Evolutionary conservation across 1,140 invertebrate species (phyloP).

Genomic region (Asobara japonica): DNA sequence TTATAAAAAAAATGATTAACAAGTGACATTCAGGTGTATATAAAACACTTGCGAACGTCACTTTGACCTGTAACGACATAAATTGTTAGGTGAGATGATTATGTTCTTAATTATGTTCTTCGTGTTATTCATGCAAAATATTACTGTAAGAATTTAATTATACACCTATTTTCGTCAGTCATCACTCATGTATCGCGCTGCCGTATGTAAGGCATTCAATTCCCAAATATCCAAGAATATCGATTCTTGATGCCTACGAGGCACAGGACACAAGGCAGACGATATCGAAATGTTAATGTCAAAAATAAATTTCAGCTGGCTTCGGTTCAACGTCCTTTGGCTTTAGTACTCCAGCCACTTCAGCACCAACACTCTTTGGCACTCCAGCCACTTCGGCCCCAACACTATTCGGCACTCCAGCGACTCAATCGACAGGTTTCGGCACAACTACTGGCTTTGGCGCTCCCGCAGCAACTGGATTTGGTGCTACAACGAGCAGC

Average conservation of each 20-base stretch:
- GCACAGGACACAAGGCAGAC: no score
- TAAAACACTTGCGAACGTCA: neutral
- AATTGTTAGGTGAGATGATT: no score
- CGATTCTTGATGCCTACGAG: no score
- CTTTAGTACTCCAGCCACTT: conserved; percentile 56
- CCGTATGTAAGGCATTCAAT: no score
- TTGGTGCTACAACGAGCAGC: conserved; percentile 48
- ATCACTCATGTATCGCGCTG: no score
- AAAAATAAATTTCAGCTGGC: conserved; percentile 34
- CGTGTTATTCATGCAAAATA: no score
- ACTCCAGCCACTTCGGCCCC: conserved; percentile 52
- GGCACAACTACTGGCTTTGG: conserved; percentile 64
- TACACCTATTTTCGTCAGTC: no score
- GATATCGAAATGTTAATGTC: neutral
- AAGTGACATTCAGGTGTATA: neutral
- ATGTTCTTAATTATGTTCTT: no score
- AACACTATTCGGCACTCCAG: conserved; percentile 57
- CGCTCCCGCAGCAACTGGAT: conserved; percentile 58
- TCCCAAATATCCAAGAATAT: no score
- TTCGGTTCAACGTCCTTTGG: conserved; percentile 56
- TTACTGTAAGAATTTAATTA: no score
- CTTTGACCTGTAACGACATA: neutral
- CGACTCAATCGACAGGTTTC: conserved; percentile 58
- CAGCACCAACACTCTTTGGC: conserved; percentile 54
- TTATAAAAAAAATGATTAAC: neutral